Evolutionary conservation across 1,140 invertebrate genomes (phyloP).

Genomic region (Samia ricini): DNA sequence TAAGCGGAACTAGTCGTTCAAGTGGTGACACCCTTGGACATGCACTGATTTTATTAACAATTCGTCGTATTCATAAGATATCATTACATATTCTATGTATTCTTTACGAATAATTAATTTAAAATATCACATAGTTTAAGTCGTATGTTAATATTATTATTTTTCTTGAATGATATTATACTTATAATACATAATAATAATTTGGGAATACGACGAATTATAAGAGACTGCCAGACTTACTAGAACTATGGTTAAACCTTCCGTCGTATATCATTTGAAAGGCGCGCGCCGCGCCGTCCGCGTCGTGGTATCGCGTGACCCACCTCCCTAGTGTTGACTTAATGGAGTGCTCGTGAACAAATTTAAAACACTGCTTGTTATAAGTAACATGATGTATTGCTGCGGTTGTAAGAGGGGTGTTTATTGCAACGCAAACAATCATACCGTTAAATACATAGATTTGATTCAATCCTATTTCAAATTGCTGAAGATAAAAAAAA

Average conservation of each 20-base stretch:
- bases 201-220: too few relatives aligned
- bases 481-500: neutral
- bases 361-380: conserved; percentile 65
- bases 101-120: too few relatives aligned
- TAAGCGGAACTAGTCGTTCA: neutral
- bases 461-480: neutral
- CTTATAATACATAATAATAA: too few relatives aligned
- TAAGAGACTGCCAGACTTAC: neutral
- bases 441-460: neutral
- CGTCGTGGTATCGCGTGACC: conserved; percentile 50
- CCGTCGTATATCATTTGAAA: neutral
- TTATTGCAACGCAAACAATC: neutral
- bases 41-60: neutral
- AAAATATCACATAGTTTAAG: too few relatives aligned
- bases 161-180: too few relatives aligned
- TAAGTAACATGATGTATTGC: conserved; percentile 32
- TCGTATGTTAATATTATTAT: too few relatives aligned
- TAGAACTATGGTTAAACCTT: neutral
- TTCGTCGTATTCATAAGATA: too few relatives aligned
- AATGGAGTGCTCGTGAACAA: conserved; percentile 66
- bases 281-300: too few relatives aligned
- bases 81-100: too few relatives aligned
- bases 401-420: neutral
- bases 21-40: neutral
- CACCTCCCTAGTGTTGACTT: conserved; percentile 57